Conservation (phyloP, 2,888 invertebrate species). For the Girardia tigrina region DNA sequence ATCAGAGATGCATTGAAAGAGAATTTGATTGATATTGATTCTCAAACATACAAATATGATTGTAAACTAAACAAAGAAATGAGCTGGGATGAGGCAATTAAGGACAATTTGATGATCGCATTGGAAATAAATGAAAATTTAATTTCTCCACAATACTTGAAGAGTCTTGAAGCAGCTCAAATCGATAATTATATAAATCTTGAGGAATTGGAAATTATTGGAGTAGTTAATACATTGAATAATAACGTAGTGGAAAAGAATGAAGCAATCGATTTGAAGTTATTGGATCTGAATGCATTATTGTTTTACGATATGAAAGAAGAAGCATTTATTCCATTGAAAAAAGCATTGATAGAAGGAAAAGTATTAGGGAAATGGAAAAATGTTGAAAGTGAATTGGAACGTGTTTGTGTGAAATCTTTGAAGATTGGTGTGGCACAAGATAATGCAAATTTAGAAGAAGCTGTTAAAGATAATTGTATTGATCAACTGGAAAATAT, state of each 20-base stretch:
- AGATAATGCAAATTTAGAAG: neutral
- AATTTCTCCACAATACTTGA: neutral
- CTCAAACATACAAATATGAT: conserved; percentile 12
- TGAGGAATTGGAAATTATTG: neutral
- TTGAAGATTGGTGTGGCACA: neutral
- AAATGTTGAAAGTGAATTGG: neutral
- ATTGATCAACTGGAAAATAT: conserved; percentile 6
- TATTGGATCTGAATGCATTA: neutral
- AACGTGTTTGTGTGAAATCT: neutral
- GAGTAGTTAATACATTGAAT: conserved; percentile 4
- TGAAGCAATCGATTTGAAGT: neutral
- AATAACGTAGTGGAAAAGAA: neutral
- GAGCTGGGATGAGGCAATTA: neutral
- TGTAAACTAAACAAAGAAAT: neutral
- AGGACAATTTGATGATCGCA: neutral
- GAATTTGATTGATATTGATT: neutral
- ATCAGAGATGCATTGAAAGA: neutral
- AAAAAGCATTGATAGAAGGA: neutral
- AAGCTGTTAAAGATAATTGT: neutral
- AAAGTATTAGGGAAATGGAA: neutral
- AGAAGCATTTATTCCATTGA: neutral
- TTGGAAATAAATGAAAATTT: conserved; percentile 1
- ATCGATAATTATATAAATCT: neutral
- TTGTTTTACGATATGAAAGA: neutral
- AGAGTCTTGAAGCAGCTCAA: neutral